These are phyloP conservation scores for Melanotaenia boesemani DNA, from an alignment of 2,797 vertebrate genomes.

Conservation along the genomic window DNA sequence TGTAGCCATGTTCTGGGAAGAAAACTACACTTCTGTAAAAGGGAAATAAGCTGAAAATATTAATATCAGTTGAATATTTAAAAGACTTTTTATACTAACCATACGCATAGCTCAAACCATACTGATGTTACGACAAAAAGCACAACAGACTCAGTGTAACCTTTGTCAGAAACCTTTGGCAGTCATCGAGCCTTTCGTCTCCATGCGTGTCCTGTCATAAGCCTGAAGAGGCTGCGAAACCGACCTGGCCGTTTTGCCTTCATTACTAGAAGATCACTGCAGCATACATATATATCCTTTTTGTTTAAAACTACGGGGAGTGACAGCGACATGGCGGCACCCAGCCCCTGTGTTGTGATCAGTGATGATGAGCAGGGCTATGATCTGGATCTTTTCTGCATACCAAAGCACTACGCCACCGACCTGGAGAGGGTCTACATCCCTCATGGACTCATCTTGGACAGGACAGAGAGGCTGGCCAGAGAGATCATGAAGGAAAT, in stretches of 20 bases:
- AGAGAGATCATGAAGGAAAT: slow-evolving; percentile 98
- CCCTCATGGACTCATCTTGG: slow-evolving; percentile 97
- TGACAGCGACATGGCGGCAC: slow-evolving; percentile 77
- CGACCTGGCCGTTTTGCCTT: neutral
- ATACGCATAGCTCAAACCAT: too few species aligned
- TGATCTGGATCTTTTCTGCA: slow-evolving; percentile 97
- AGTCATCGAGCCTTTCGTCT: neutral
- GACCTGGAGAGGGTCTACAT: slow-evolving; percentile 97
- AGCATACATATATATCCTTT: neutral
- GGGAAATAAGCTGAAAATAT: too few species aligned
- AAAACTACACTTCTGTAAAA: too few species aligned
- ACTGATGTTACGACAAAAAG: too few species aligned
- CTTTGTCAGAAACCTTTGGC: neutral
- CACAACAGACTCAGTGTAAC: too few species aligned
- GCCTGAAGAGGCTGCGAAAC: slow-evolving; percentile 10
- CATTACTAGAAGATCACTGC: neutral
- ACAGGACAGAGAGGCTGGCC: slow-evolving; percentile 97
- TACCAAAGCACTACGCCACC: slow-evolving; percentile 94
- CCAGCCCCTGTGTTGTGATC: slow-evolving; percentile 85
- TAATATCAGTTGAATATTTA: too few species aligned
- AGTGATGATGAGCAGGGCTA: slow-evolving; percentile 96
- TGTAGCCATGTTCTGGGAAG: too few species aligned
- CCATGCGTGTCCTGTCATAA: slow-evolving; percentile 37
- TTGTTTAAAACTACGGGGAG: neutral
- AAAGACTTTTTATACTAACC: too few species aligned